Conservation (phyloP, 2,888 invertebrate genomes). For the Macrophya annulata region DNA sequence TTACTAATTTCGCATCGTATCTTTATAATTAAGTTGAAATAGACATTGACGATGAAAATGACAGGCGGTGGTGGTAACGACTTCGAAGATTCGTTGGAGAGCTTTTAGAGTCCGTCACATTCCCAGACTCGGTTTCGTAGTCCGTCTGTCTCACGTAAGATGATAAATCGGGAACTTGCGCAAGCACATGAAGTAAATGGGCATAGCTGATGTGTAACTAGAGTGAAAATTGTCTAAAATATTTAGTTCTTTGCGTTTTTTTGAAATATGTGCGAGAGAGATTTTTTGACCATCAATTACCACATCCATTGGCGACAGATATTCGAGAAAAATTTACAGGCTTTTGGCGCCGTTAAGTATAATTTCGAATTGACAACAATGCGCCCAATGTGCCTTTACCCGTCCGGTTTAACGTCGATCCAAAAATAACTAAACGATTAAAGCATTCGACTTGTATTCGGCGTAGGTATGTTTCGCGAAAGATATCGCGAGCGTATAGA, state of each 20-base stretch:
- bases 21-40: background rate
- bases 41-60: constrained; percentile 3
- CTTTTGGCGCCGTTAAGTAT: constrained; percentile 16
- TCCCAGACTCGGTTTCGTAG: background rate
- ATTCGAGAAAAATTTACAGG: background rate
- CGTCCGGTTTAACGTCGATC: background rate
- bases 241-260: background rate
- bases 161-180: constrained; percentile 38
- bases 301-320: background rate
- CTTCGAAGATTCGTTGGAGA: background rate
- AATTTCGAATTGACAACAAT: constrained; percentile 37
- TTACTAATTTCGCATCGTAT: background rate
- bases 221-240: background rate
- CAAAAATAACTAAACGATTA: constrained; percentile 51
- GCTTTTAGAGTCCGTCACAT: background rate
- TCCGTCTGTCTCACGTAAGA: constrained; percentile 25
- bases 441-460: constrained; percentile 45
- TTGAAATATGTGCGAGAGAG: background rate
- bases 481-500: constrained; percentile 65
- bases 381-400: constrained; percentile 9
- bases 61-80: background rate
- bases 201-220: background rate
- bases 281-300: background rate
- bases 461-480: constrained; percentile 58
- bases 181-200: background rate